Conservation (phyloP, 2,113 vertebrate genomes). For the Urocitellus parryii region DNA sequence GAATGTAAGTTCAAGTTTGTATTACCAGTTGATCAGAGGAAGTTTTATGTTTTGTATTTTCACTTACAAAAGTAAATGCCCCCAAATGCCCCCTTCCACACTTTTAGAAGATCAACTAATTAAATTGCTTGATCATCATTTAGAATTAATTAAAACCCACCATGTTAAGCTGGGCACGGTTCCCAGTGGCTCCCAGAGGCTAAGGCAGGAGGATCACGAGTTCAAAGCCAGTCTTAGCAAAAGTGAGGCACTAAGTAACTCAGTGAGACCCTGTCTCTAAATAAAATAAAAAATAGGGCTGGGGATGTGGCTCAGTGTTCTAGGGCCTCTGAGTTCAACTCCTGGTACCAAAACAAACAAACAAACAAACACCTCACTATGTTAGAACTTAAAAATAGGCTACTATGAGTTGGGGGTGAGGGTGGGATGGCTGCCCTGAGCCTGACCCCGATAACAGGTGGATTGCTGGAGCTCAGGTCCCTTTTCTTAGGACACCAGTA, state of each 20-base stretch:
- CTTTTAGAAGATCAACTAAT: background rate
- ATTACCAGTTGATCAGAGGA: background rate
- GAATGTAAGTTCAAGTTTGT: background rate
- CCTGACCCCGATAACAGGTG: background rate
- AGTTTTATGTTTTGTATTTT: background rate
- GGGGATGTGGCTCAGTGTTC: no score
- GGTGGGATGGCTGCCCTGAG: accelerated
- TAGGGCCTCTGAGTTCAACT: no score
- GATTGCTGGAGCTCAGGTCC: background rate
- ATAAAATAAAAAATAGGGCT: no score
- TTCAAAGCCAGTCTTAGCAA: no score
- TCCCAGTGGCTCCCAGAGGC: no score
- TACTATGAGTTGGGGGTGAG: background rate
- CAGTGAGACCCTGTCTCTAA: no score
- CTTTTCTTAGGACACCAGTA: no score
- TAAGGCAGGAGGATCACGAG: no score
- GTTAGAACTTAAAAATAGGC: background rate
- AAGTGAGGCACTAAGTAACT: no score
- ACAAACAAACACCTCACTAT: no score
- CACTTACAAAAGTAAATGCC: background rate
- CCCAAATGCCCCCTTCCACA: background rate
- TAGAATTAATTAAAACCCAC: background rate
- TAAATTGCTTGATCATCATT: slow-evolving; percentile 19
- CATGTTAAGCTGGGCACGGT: no score
- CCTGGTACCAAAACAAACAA: no score